phyloP scores from a whole-genome alignment of 2,113 vertebrate species.

The Phocoena sinus region DNA sequence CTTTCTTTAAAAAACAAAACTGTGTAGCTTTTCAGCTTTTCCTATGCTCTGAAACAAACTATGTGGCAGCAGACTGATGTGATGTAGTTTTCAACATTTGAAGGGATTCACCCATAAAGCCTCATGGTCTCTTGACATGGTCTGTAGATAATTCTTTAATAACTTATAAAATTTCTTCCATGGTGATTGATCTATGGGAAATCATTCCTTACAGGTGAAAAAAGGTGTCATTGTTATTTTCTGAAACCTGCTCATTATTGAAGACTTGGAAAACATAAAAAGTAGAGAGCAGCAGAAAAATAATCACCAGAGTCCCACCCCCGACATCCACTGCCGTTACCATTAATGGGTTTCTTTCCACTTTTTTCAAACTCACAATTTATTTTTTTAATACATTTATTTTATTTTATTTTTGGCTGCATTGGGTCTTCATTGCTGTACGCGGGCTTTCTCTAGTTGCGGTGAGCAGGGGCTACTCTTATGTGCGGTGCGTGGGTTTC shows the following conservation, averaged over 20 bases:
- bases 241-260: conserved; percentile 24
- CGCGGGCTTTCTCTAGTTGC: no score
- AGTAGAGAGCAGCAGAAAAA: conserved; percentile 29
- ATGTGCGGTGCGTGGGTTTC: no score
- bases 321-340: not conserved
- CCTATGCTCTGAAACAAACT: not conserved
- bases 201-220: conserved; percentile 42
- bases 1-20: conserved; percentile 10
- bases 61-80: not conserved
- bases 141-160: conserved; percentile 39
- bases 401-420: no score
- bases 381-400: not conserved
- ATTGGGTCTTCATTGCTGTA: no score
- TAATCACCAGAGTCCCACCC: not conserved
- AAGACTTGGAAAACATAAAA: conserved; percentile 30
- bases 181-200: conserved; percentile 39
- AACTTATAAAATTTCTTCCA: conserved; percentile 4
- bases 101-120: not conserved
- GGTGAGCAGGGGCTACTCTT: no score
- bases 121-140: not conserved
- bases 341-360: not conserved
- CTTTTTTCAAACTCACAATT: not conserved
- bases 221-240: conserved; percentile 35
- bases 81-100: not conserved
- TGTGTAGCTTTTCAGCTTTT: not conserved